phyloP scores from a whole-genome alignment of 1,140 invertebrate genomes.

The Melitaea cinxia region DNA sequence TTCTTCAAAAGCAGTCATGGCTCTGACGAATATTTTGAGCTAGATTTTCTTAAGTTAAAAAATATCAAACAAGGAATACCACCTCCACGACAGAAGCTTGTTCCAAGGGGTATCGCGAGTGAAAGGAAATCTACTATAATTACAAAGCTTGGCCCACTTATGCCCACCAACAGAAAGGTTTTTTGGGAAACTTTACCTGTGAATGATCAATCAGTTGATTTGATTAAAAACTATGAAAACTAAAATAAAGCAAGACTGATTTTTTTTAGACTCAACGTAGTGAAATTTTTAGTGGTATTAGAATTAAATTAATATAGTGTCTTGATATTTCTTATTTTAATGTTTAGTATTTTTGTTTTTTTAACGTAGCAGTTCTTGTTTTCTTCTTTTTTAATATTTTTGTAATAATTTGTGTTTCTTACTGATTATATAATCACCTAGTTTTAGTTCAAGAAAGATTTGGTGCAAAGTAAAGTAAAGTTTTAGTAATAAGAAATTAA shows the following conservation, averaged over 20 bases:
- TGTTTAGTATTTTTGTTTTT: too few relatives aligned
- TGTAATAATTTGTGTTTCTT: too few relatives aligned
- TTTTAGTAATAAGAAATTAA: not conserved
- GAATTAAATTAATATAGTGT: too few relatives aligned
- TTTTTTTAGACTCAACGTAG: conserved; percentile 9
- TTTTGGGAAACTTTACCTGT: conserved; percentile 26
- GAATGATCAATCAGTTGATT: conserved; percentile 17
- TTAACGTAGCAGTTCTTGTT: too few relatives aligned
- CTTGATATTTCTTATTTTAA: too few relatives aligned
- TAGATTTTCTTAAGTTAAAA: conserved; percentile 29
- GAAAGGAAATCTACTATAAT: conserved; percentile 23
- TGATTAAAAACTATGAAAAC: conserved; percentile 12
- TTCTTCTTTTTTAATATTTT: too few relatives aligned
- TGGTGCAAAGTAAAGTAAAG: not conserved
- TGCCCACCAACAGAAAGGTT: conserved; percentile 19
- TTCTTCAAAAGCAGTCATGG: conserved; percentile 23
- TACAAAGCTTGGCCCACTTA: conserved; percentile 24
- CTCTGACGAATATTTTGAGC: conserved; percentile 17
- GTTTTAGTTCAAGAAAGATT: too few relatives aligned
- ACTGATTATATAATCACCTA: too few relatives aligned
- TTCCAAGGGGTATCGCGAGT: conserved; percentile 14
- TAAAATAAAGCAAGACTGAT: conserved; percentile 12
- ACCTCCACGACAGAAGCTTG: conserved; percentile 14
- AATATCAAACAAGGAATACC: conserved; percentile 19
- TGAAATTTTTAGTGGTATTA: too few relatives aligned